Conservation (phyloP, 2,797 vertebrate genomes). For the Odontamblyopus rebecca region DNA sequence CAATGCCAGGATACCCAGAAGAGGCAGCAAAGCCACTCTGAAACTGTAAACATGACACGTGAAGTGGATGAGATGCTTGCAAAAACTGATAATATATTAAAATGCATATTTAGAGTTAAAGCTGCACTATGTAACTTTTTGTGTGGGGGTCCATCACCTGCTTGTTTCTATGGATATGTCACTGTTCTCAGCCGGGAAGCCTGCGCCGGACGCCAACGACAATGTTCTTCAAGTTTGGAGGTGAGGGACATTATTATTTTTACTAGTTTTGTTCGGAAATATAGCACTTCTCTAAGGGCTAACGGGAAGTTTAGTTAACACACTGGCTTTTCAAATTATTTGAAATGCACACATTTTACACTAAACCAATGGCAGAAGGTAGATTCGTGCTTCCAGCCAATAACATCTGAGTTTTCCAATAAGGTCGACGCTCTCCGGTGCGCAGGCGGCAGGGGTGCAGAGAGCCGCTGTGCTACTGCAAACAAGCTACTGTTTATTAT, state of each 20-base stretch:
- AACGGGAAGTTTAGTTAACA: not conserved
- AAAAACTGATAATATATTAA: too few relatives aligned
- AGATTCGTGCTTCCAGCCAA: too few relatives aligned
- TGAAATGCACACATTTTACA: not conserved
- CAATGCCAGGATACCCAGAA: slow-evolving; percentile 92
- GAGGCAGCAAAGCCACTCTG: slow-evolving; percentile 95
- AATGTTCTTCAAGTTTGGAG: slow-evolving; percentile 27
- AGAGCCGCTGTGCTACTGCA: too few relatives aligned
- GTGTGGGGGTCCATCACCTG: too few relatives aligned
- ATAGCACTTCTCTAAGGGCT: not conserved
- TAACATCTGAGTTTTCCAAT: too few relatives aligned
- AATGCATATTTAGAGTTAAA: not conserved
- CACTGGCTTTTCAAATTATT: not conserved
- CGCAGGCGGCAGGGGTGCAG: not conserved
- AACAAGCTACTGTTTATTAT: slow-evolving; percentile 1
- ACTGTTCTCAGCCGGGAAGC: not conserved
- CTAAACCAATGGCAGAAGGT: too few relatives aligned
- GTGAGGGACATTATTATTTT: slow-evolving; percentile 55
- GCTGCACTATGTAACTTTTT: too few relatives aligned
- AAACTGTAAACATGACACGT: slow-evolving; percentile 76
- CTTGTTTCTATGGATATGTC: too few relatives aligned
- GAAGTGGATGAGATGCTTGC: not conserved
- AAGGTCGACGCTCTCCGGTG: too few relatives aligned
- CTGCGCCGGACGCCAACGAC: slow-evolving; percentile 9
- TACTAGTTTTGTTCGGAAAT: not conserved